phyloP scores from a whole-genome alignment of 2,888 invertebrate genomes.

The Lithophane ornitopus region DNA sequence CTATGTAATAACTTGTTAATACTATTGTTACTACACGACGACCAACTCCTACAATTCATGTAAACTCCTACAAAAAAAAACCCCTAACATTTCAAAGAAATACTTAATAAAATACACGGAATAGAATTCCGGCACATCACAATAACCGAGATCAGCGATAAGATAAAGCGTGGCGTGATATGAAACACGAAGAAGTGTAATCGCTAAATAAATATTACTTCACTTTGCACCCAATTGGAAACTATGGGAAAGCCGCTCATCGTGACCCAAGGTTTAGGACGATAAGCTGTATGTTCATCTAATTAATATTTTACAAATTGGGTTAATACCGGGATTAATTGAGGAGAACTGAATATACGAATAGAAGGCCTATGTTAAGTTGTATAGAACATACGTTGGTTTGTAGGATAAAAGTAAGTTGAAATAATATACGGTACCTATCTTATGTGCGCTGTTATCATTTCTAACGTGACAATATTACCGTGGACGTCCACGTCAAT shows the following conservation, averaged over 20 bases:
- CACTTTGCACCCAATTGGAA: constrained; percentile 12
- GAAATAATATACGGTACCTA: background rate
- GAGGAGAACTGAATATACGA: background rate
- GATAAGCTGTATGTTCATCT: constrained; percentile 4
- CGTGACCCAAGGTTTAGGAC: constrained; percentile 8
- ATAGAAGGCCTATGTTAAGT: background rate
- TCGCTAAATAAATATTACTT: constrained; percentile 37
- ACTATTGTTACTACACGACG: constrained; percentile 5
- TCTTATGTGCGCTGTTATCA: background rate
- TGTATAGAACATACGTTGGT: background rate
- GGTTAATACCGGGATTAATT: constrained; percentile 16
- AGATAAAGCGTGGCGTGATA: constrained; percentile 54
- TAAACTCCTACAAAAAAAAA: constrained; percentile 2
- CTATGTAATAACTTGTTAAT: constrained; percentile 16
- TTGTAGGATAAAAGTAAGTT: background rate
- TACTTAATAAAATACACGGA: constrained; percentile 17
- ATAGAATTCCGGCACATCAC: constrained; percentile 26
- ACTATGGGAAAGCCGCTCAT: constrained; percentile 13
- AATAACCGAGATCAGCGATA: constrained; percentile 56
- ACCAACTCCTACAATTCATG: background rate
- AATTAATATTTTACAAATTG: constrained; percentile 7
- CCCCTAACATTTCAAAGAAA: constrained; percentile 33
- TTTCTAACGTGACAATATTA: background rate
- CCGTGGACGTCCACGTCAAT: background rate
- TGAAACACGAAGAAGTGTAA: constrained; percentile 39